Percentiles rank a stretch among this genome's conserved stretches.
phyloP scores from a whole-genome alignment of 2,797 vertebrate species.

The Choloepus didactylus region DNA sequence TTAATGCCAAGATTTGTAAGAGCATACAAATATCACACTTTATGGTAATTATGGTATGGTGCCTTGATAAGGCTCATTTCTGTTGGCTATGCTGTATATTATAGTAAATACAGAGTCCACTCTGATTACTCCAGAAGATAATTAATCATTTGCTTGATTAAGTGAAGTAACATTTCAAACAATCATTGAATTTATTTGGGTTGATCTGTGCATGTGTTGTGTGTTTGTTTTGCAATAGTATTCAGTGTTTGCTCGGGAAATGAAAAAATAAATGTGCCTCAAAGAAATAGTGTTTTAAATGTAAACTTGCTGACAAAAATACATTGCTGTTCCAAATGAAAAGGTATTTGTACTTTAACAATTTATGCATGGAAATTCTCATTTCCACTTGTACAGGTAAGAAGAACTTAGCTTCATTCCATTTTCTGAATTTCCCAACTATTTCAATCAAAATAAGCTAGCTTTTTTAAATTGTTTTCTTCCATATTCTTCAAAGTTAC shows the following conservation, averaged over 20 bases:
- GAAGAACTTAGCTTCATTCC: conserved; percentile 33
- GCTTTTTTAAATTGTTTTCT: conserved; percentile 28
- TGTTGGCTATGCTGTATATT: not conserved
- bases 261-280: not conserved
- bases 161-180: not conserved
- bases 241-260: conserved; percentile 43
- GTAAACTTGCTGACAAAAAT: conserved; percentile 34
- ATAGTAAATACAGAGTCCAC: not conserved
- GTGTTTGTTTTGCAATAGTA: not conserved
- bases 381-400: conserved; percentile 70
- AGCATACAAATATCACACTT: not conserved
- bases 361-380: conserved; percentile 65
- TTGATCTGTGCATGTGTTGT: not conserved
- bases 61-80: not conserved
- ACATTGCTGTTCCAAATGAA: conserved; percentile 49
- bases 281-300: conserved; percentile 51
- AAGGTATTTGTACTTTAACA: conserved; percentile 47
- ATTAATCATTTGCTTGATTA: not conserved
- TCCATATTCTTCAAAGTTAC: conserved; percentile 26
- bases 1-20: not conserved
- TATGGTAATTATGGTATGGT: not conserved
- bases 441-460: conserved; percentile 54
- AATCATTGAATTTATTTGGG: not conserved
- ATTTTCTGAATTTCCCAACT: not conserved
- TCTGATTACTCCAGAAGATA: not conserved